Evolutionary conservation across 2,888 invertebrate species (phyloP).

Genomic region (Pteria penguin): DNA sequence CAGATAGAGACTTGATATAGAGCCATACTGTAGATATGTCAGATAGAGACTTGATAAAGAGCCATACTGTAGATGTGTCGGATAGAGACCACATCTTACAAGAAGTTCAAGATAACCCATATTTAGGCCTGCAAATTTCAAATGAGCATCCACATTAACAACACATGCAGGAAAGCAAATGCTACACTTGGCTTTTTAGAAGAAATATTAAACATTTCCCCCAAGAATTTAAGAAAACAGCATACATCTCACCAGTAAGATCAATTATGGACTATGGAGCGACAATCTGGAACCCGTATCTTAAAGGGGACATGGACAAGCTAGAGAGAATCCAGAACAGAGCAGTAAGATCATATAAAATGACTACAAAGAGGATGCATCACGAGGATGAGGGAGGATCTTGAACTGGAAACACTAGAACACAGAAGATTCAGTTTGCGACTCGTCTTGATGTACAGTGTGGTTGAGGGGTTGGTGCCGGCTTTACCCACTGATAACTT

Average conservation of each 20-base stretch:
- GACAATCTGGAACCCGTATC: conserved; percentile 30
- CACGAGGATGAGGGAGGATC: conserved; percentile 1
- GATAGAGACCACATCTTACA: conserved; percentile 21
- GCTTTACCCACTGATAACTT: conserved; percentile 10
- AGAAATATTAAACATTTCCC: conserved; percentile 21
- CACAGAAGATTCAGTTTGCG: conserved; percentile 23
- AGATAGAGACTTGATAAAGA: too few relatives aligned
- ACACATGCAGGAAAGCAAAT: conserved; percentile 18
- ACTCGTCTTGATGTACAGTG: conserved; percentile 23
- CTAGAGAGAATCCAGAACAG: conserved; percentile 27
- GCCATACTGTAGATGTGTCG: too few relatives aligned
- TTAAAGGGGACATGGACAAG: conserved; percentile 30
- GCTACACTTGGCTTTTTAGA: conserved; percentile 20
- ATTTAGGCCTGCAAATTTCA: conserved; percentile 15
- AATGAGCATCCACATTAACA: conserved; percentile 23
- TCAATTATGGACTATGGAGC: conserved; percentile 35
- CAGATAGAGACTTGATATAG: too few relatives aligned
- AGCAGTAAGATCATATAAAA: conserved; percentile 18
- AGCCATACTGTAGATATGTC: too few relatives aligned
- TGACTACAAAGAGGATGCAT: too few relatives aligned
- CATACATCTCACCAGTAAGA: conserved; percentile 24
- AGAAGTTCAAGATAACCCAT: conserved; percentile 24
- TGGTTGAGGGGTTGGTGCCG: conserved; percentile 26
- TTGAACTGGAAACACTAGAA: conserved; percentile 13
- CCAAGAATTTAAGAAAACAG: conserved; percentile 22